A percentile compares a stretch with the other conserved stretches of the same genome.
Evolutionary conservation across 2,113 vertebrate genomes (phyloP).

Genomic region (Carettochelys insculpta): DNA sequence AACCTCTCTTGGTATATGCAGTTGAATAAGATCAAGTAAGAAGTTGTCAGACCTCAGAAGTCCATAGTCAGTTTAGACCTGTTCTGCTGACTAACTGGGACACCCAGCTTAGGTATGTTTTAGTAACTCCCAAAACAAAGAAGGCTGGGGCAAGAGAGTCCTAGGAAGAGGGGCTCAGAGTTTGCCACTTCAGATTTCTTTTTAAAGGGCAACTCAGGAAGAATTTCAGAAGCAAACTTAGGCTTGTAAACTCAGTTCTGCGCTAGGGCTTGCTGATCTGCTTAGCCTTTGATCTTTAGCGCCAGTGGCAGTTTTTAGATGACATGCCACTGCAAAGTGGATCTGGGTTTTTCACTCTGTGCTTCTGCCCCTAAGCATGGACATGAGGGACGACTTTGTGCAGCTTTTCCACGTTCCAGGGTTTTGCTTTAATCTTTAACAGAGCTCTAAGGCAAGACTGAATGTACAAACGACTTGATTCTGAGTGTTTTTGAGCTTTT

Average conservation of each 20-base stretch:
- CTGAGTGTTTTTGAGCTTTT: background rate
- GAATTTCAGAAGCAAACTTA: background rate
- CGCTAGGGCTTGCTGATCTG: background rate
- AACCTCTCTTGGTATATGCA: background rate
- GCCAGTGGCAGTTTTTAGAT: fast-evolving
- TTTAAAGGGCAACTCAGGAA: background rate
- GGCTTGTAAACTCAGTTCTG: background rate
- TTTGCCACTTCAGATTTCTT: no score
- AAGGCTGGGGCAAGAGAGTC: background rate
- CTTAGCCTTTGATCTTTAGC: background rate
- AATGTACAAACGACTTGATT: background rate
- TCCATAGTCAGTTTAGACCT: background rate
- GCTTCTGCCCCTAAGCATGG: background rate
- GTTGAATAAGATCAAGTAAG: background rate
- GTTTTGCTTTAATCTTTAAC: background rate
- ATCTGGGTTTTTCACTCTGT: background rate
- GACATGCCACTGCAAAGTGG: background rate
- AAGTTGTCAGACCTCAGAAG: background rate
- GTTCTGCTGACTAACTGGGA: background rate
- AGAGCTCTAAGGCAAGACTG: background rate
- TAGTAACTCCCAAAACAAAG: background rate
- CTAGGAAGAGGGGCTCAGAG: no score
- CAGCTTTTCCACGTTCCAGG: background rate
- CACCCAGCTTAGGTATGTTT: no score
- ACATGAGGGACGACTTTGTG: background rate